phyloP scores from a whole-genome alignment of 2,888 invertebrate species.

The Drosophila anomalata region DNA sequence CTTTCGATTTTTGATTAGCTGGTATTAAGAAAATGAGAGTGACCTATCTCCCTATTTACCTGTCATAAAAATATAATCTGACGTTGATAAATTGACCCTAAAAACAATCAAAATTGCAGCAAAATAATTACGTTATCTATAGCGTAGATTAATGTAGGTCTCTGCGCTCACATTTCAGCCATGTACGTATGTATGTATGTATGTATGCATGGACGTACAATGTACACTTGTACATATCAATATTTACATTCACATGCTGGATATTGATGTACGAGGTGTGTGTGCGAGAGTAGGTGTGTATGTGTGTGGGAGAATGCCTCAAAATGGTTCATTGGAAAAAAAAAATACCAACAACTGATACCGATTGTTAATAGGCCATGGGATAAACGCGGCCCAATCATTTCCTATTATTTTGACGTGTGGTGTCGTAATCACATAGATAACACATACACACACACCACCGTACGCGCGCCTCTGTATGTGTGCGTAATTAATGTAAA shows the following conservation, averaged over 20 bases:
- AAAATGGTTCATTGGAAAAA: slow-evolving; percentile 30
- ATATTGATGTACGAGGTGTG: slow-evolving; percentile 33
- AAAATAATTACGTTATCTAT: slow-evolving; percentile 26
- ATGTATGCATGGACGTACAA: slow-evolving; percentile 26
- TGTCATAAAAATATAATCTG: background rate
- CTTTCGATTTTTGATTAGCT: background rate
- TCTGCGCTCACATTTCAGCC: slow-evolving; percentile 27
- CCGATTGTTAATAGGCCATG: slow-evolving; percentile 45
- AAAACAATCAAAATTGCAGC: slow-evolving; percentile 36
- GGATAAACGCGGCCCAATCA: slow-evolving; percentile 37
- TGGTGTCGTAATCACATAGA: slow-evolving; percentile 52
- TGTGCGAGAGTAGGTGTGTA: slow-evolving; percentile 11
- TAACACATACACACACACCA: slow-evolving; percentile 42
- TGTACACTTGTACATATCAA: slow-evolving; percentile 28
- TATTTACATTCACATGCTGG: slow-evolving; percentile 36
- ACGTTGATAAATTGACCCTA: slow-evolving; percentile 12
- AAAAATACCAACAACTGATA: slow-evolving; percentile 41
- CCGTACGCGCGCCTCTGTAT: slow-evolving; percentile 6
- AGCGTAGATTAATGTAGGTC: slow-evolving; percentile 38
- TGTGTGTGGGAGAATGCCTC: slow-evolving; percentile 32
- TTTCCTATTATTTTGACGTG: slow-evolving; percentile 42
- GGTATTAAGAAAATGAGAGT: slow-evolving; percentile 7
- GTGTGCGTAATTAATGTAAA: slow-evolving; percentile 37
- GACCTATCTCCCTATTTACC: slow-evolving; percentile 2
- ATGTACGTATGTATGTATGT: slow-evolving; percentile 9